Evolutionary conservation across 2,113 vertebrate species (phyloP).

Genomic region (Paralichthys olivaceus): DNA sequence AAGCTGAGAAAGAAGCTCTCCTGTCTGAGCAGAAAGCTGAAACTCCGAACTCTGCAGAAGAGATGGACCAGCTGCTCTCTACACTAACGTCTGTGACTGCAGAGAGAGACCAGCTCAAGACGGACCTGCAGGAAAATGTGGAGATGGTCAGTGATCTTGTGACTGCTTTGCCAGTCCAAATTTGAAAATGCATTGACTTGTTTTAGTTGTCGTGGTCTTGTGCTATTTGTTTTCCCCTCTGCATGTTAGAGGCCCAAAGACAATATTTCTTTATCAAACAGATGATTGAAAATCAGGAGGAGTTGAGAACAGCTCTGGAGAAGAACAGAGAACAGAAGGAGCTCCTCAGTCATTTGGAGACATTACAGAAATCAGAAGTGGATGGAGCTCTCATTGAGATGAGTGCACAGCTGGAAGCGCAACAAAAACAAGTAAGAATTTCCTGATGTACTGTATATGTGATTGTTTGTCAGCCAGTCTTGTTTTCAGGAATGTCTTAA

Average conservation of each 20-base stretch:
- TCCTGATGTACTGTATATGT: background rate
- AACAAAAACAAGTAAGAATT: constrained; percentile 44
- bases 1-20: constrained; percentile 45
- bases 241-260: background rate
- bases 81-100: constrained; percentile 27
- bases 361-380: background rate
- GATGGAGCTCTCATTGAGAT: constrained; percentile 2
- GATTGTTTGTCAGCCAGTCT: background rate
- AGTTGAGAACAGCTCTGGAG: constrained; percentile 52
- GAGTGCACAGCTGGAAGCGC: constrained; percentile 20
- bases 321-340: constrained; percentile 38
- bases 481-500: background rate
- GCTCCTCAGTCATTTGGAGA: constrained; percentile 41
- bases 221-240: background rate
- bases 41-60: constrained; percentile 2
- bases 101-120: constrained; percentile 69
- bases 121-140: constrained; percentile 68
- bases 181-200: background rate
- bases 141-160: constrained; percentile 52
- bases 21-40: constrained; percentile 9
- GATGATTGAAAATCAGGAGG: constrained; percentile 73
- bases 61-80: constrained; percentile 38
- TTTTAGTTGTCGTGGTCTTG: background rate
- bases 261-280: constrained; percentile 1
- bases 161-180: background rate